A percentile compares a stretch with the other conserved stretches of the same genome.
phyloP scores from a whole-genome alignment of 1,140 invertebrate genomes.

The Paralvinella palmiformis region DNA sequence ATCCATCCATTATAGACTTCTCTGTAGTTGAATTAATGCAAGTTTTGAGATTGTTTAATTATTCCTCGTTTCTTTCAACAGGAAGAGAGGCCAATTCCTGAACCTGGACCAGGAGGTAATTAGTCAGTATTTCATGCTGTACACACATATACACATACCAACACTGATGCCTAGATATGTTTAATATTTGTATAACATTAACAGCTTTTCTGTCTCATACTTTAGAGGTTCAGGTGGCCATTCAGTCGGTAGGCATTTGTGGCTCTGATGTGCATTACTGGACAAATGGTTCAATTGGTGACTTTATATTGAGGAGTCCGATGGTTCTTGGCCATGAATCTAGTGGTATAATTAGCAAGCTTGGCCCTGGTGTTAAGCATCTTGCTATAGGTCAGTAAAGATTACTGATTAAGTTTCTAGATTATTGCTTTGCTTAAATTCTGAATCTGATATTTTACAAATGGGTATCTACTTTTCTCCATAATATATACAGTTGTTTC shows the following conservation, averaged over 20 bases:
- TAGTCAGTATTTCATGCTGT: neutral
- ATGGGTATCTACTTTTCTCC: conserved; percentile 69
- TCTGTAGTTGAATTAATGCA: neutral
- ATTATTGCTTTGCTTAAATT: conserved; percentile 36
- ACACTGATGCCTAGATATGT: neutral
- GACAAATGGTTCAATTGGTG: conserved; percentile 66
- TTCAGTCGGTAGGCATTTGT: conserved; percentile 90
- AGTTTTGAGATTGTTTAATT: neutral
- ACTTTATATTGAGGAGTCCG: conserved; percentile 43
- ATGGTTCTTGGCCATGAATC: conserved; percentile 48
- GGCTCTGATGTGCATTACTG: conserved; percentile 94
- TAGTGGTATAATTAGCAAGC: conserved; percentile 49
- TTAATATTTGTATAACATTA: neutral
- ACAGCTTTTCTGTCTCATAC: neutral
- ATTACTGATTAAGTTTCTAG: neutral
- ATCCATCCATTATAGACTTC: neutral
- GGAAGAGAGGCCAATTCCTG: conserved; percentile 3
- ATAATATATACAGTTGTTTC: no score
- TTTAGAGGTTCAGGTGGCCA: conserved; percentile 78
- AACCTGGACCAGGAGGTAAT: neutral
- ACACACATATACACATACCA: neutral
- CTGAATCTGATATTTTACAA: conserved; percentile 85
- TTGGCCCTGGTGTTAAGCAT: conserved; percentile 40
- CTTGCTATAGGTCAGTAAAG: conserved; percentile 40
- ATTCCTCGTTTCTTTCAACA: neutral